These are phyloP conservation scores for Atethmia centrago DNA, from an alignment of 2,888 invertebrate species.

Conservation along the genomic window DNA sequence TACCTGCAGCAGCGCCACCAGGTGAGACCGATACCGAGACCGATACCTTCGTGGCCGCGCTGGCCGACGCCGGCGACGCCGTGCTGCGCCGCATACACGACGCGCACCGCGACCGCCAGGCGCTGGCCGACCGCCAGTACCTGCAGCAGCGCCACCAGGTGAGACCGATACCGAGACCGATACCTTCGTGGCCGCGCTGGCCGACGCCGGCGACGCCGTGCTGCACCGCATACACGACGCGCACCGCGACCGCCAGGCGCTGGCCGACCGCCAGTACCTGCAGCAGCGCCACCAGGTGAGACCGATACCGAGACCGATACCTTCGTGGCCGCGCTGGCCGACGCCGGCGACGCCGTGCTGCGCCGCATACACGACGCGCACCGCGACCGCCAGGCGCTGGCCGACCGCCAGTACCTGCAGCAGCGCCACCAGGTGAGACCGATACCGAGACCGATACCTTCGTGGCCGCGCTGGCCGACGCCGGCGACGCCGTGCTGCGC, in stretches of 20 bases:
- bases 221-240: too few species aligned
- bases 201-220: too few species aligned
- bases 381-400: constrained; percentile 96
- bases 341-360: constrained; percentile 96
- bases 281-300: too few species aligned
- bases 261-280: too few species aligned
- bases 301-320: constrained; percentile 62
- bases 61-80: constrained; percentile 97
- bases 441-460: background rate
- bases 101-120: constrained; percentile 97
- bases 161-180: background rate
- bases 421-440: constrained; percentile 95
- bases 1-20: too few species aligned
- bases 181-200: too few species aligned
- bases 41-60: constrained; percentile 94
- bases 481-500: too few species aligned
- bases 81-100: constrained; percentile 96
- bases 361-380: constrained; percentile 96
- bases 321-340: constrained; percentile 97
- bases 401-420: constrained; percentile 98
- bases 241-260: too few species aligned
- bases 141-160: constrained; percentile 98
- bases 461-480: too few species aligned
- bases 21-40: background rate
- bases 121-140: constrained; percentile 97